Conservation (phyloP, 2,888 invertebrate species). For the Apotomis turbidana region DNA sequence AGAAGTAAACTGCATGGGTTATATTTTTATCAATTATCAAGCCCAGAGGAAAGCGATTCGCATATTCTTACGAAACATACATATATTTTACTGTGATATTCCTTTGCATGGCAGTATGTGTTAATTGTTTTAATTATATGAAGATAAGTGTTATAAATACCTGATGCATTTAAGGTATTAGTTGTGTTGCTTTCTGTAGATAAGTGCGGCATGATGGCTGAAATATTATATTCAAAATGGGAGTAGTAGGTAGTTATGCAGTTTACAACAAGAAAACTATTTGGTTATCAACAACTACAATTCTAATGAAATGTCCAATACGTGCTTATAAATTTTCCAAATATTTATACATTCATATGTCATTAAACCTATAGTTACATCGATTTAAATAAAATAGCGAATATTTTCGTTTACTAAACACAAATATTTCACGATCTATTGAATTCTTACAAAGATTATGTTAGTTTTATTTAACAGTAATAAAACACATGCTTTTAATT, state of each 20-base stretch:
- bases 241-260: constrained; percentile 26
- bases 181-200: not conserved
- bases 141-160: not conserved
- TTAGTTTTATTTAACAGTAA: constrained; percentile 39
- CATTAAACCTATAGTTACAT: constrained; percentile 47
- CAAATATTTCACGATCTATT: constrained; percentile 33
- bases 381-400: constrained; percentile 41
- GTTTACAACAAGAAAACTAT: constrained; percentile 47
- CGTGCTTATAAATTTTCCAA: constrained; percentile 48
- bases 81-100: not conserved
- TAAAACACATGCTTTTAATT: constrained; percentile 45
- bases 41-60: not conserved
- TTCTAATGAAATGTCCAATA: constrained; percentile 57
- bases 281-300: constrained; percentile 43
- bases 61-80: not conserved
- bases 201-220: not conserved
- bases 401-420: constrained; percentile 32
- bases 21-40: not conserved
- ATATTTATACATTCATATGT: constrained; percentile 50
- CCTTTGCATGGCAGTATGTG: not conserved
- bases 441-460: constrained; percentile 33
- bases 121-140: not conserved
- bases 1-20: constrained; percentile 45
- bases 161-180: not conserved
- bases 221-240: not conserved